Evolutionary conservation across 2,888 invertebrate species (phyloP).

Genomic region (Tubulanus polymorphus): DNA sequence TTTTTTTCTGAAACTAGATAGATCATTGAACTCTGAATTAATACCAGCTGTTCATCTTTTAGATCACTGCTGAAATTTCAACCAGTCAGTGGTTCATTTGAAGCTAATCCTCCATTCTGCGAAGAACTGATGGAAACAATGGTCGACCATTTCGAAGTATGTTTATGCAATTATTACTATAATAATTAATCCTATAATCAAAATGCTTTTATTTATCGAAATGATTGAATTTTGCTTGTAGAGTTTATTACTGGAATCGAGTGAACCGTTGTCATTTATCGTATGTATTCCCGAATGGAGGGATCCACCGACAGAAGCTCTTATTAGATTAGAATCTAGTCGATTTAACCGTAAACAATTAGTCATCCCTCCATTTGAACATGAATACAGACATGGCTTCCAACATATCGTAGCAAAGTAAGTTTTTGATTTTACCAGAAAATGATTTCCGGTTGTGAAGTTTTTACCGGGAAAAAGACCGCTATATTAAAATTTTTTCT

Average conservation of each 20-base stretch:
- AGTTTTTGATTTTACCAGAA: conserved; percentile 41
- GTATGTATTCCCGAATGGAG: conserved; percentile 92
- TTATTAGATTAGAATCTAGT: conserved; percentile 67
- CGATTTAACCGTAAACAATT: conserved; percentile 76
- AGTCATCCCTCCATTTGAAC: conserved; percentile 88
- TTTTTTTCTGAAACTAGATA: neutral
- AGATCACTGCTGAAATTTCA: conserved; percentile 87
- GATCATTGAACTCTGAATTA: too few species aligned
- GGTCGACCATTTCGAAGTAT: conserved; percentile 79
- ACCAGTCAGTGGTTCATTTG: conserved; percentile 89
- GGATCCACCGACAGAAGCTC: conserved; percentile 76
- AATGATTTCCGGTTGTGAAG: neutral
- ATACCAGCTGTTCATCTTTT: conserved; percentile 23
- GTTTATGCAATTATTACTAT: conserved; percentile 5
- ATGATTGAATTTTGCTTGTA: conserved; percentile 22
- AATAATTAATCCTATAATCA: too few species aligned
- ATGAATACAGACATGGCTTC: conserved; percentile 93
- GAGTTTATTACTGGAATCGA: conserved; percentile 76
- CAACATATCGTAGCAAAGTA: conserved; percentile 89
- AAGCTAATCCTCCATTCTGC: conserved; percentile 89
- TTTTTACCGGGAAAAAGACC: neutral
- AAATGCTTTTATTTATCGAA: too few species aligned
- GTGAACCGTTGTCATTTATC: conserved; percentile 87
- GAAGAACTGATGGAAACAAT: conserved; percentile 90
- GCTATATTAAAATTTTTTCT: conserved; percentile 23